phyloP scores from a whole-genome alignment of 2,797 vertebrate species.

The Myoxocephalus aenaeus region DNA sequence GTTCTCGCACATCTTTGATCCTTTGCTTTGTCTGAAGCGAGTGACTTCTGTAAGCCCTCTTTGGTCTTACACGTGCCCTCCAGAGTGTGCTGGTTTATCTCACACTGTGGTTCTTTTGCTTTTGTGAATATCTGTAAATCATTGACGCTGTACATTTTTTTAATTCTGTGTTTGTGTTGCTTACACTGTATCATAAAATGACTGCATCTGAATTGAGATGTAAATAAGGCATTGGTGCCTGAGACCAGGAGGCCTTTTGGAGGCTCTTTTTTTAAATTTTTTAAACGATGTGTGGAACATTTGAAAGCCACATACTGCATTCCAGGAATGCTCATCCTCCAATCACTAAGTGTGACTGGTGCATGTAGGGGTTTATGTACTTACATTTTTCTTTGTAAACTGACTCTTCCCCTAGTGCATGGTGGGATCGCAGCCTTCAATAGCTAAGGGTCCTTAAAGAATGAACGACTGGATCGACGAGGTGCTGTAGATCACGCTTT shows the following conservation, averaged over 20 bases:
- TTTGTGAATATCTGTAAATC: constrained; percentile 26
- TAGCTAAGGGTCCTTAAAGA: background rate
- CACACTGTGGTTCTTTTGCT: constrained; percentile 44
- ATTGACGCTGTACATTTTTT: constrained; percentile 5
- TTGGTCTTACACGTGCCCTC: constrained; percentile 46
- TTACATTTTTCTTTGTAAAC: constrained; percentile 2
- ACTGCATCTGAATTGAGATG: constrained; percentile 16
- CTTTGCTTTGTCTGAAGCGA: constrained; percentile 24
- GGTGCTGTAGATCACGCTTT: background rate
- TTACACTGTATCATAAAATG: constrained; percentile 13
- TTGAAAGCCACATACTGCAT: constrained; percentile 61
- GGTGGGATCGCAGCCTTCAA: constrained; percentile 9
- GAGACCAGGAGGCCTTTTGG: constrained; percentile 5
- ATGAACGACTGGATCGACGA: background rate
- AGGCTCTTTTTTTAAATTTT: background rate
- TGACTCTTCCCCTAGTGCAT: background rate
- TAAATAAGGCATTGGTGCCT: constrained; percentile 17
- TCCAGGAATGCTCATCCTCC: constrained; percentile 68
- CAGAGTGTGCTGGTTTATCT: constrained; percentile 28
- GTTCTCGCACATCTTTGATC: background rate
- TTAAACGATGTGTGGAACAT: constrained; percentile 37
- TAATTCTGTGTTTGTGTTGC: constrained; percentile 12
- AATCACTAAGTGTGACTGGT: background rate
- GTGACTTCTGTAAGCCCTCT: constrained; percentile 25
- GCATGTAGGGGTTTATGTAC: background rate